Percentiles rank a stretch among this genome's conserved stretches.
Conservation (phyloP, 2,888 invertebrate genomes). For the Bimastos eiseni region DNA sequence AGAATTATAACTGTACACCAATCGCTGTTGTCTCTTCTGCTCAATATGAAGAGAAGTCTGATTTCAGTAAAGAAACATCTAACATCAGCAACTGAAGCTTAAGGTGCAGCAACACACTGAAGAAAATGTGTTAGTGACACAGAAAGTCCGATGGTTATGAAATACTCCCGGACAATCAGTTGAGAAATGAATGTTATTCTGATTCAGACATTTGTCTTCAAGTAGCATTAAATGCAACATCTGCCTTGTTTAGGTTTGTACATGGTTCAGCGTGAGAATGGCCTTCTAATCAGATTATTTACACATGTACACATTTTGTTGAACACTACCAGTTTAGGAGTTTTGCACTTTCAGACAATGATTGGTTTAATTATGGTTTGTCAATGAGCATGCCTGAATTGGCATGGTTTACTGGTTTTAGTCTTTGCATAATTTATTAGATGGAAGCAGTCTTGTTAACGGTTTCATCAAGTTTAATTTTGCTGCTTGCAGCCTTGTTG, state of each 20-base stretch:
- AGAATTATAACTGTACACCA: background rate
- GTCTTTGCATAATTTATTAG: background rate
- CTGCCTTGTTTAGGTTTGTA: background rate
- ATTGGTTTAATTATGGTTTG: background rate
- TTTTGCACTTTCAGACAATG: background rate
- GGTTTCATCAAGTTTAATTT: background rate
- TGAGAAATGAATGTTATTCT: background rate
- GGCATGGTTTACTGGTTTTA: background rate
- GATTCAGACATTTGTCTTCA: background rate
- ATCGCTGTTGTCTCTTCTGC: background rate
- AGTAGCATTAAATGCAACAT: background rate
- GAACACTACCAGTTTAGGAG: background rate
- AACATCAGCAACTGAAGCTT: background rate
- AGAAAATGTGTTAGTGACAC: background rate
- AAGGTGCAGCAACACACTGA: background rate
- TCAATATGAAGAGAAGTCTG: background rate
- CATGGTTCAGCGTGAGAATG: background rate
- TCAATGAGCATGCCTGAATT: background rate
- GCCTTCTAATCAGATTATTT: background rate
- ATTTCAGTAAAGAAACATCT: background rate
- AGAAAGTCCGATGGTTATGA: background rate
- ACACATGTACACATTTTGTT: background rate
- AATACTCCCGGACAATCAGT: background rate
- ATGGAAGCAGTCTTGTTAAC: background rate
- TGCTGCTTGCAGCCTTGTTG: background rate